Conservation (phyloP, 2,888 invertebrate genomes). For the Cosmorhoe ocellata region DNA sequence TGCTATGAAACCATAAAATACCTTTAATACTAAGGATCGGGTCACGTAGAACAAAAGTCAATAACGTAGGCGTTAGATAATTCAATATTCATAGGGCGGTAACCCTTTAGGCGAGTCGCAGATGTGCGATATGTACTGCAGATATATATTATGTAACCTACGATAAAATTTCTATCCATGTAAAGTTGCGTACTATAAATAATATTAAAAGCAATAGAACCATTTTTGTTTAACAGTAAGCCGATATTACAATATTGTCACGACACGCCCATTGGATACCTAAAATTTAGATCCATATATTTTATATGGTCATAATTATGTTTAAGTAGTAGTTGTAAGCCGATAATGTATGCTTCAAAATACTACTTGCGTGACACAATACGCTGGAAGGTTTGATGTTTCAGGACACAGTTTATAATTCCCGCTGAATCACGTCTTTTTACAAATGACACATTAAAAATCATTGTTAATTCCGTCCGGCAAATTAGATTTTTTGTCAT, state of each 20-base stretch:
- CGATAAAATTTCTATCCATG: no score
- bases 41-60: conserved; percentile 36
- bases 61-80: conserved; percentile 39
- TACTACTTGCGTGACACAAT: no score
- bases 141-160: no score
- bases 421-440: no score
- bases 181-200: neutral
- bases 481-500: conserved; percentile 41
- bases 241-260: no score
- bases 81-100: conserved; percentile 51
- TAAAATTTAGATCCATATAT: conserved; percentile 16
- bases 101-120: conserved; percentile 49
- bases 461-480: conserved; percentile 38
- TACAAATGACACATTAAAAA: conserved; percentile 30
- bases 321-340: no score
- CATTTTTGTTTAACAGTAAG: no score
- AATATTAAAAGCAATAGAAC: neutral
- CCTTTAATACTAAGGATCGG: conserved; percentile 5
- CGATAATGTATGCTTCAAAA: no score
- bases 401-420: no score
- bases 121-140: conserved; percentile 40
- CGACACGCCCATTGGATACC: no score
- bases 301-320: no score
- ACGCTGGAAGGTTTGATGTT: no score
- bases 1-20: conserved; percentile 3